A percentile compares a stretch with the other conserved stretches of the same genome.
phyloP scores from a whole-genome alignment of 2,888 invertebrate genomes.

The Chrysodeixis includens region DNA sequence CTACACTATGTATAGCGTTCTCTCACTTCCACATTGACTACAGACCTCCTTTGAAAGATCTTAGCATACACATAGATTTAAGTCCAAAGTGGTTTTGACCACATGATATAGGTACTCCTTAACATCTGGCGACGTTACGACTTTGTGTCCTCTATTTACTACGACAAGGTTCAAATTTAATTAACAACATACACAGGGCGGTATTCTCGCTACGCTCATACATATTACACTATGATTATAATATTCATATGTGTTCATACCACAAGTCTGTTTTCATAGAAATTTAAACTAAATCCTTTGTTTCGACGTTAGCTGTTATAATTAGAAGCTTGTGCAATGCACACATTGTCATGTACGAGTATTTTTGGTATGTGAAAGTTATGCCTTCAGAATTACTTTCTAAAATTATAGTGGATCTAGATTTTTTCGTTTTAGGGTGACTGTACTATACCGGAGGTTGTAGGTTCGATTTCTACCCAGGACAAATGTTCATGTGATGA shows the following conservation, averaged over 20 bases:
- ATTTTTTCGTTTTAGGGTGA: no score
- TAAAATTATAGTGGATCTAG: no score
- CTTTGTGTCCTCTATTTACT: background rate
- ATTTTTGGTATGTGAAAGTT: background rate
- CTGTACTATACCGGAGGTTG: no score
- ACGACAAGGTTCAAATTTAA: background rate
- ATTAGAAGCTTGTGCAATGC: background rate
- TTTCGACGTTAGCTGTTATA: constrained; percentile 8
- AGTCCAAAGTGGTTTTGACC: background rate
- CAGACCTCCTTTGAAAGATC: no score
- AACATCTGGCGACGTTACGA: background rate
- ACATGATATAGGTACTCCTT: background rate
- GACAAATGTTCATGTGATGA: no score
- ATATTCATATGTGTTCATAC: constrained; percentile 7
- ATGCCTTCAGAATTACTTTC: no score
- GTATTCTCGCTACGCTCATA: background rate
- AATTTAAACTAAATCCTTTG: constrained; percentile 14
- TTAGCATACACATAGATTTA: background rate
- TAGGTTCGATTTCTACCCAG: no score
- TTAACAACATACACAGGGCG: background rate
- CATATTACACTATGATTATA: constrained; percentile 1
- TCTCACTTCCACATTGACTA: no score
- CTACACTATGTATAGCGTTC: no score
- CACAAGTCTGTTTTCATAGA: background rate
- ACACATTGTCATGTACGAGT: background rate